phyloP scores from a whole-genome alignment of 2,113 vertebrate genomes.

The Laterallus jamaicensis region DNA sequence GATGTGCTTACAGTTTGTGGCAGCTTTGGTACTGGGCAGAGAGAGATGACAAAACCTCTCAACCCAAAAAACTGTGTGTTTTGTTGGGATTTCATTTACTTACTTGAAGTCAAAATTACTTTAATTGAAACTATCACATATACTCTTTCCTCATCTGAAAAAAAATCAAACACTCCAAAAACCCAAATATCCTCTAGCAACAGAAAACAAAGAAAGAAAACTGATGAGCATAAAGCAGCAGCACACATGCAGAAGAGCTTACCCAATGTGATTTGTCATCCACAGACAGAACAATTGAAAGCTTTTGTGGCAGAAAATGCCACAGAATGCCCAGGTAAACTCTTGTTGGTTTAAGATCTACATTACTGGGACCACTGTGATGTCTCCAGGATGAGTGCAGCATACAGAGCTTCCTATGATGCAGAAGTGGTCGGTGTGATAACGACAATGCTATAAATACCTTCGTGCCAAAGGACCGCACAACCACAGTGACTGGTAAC shows the following conservation, averaged over 20 bases:
- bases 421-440: not conserved
- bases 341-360: not conserved
- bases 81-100: not conserved
- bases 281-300: not conserved
- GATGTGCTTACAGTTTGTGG: not conserved
- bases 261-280: not conserved
- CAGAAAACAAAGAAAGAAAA: not conserved
- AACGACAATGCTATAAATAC: not conserved
- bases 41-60: not conserved
- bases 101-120: not conserved
- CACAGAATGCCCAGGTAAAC: not conserved
- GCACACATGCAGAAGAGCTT: not conserved
- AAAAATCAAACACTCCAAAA: not conserved
- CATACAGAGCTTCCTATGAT: not conserved
- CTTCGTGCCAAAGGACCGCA: not conserved
- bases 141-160: not conserved
- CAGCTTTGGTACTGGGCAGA: not conserved
- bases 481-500: not conserved
- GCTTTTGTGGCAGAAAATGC: not conserved
- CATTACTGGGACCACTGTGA: rapidly evolving
- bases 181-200: not conserved
- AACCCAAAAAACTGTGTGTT: not conserved
- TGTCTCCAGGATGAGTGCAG: not conserved
- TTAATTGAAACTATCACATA: not conserved
- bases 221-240: not conserved